Conservation (phyloP, 2,113 vertebrate species). For the Terrapene triunguis region DNA sequence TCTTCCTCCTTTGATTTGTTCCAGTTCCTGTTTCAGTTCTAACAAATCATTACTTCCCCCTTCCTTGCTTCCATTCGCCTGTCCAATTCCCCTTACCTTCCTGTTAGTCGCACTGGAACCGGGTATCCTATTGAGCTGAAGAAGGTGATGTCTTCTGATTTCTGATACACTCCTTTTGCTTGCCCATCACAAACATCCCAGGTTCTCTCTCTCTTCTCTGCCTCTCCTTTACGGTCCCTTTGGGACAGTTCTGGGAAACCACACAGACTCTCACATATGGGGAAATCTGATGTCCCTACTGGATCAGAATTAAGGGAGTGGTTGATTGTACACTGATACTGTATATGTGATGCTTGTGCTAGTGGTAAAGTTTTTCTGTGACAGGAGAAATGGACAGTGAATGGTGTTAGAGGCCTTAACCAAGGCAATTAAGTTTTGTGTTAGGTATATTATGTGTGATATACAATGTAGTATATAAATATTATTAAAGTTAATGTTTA, state of each 20-base stretch:
- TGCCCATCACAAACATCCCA: not conserved
- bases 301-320: not conserved
- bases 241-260: not conserved
- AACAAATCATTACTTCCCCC: not conserved
- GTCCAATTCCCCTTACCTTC: rapidly evolving
- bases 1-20: not conserved
- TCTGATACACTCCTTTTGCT: not conserved
- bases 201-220: rapidly evolving
- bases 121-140: not conserved
- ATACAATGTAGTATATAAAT: not conserved
- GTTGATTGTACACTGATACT: not conserved
- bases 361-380: not conserved
- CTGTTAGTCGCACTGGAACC: not conserved
- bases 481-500: no score
- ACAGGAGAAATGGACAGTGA: not conserved
- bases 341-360: no score
- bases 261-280: not conserved
- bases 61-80: not conserved
- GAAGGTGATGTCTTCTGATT: not conserved
- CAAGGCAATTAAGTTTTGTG: not conserved
- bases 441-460: not conserved
- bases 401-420: not conserved
- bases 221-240: not conserved
- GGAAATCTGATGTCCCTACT: not conserved
- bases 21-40: not conserved